Percentiles rank a stretch among this genome's conserved stretches.
Conservation (phyloP, 2,888 invertebrate genomes). For the Perizoma flavofasciatum region DNA sequence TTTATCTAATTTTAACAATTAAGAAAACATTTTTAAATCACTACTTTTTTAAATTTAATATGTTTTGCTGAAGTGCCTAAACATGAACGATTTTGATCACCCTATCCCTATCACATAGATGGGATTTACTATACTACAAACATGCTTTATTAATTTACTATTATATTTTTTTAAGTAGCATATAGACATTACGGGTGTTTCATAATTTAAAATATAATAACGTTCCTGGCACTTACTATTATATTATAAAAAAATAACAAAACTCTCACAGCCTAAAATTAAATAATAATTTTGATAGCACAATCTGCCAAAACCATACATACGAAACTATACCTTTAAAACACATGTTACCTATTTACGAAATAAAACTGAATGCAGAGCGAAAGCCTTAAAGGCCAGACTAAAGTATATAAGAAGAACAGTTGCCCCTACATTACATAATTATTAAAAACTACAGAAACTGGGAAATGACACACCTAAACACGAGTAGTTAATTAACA, state of each 20-base stretch:
- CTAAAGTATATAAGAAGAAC: conserved; percentile 10
- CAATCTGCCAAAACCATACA: conserved; percentile 36
- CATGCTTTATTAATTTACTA: too few species aligned
- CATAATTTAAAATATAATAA: conserved; percentile 13
- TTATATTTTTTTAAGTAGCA: conserved; percentile 37
- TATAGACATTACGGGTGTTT: conserved; percentile 68
- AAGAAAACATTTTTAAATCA: conserved; percentile 2
- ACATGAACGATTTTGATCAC: conserved; percentile 5
- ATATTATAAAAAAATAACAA: conserved; percentile 52
- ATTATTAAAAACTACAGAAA: conserved; percentile 19
- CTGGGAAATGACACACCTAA: conserved; percentile 17
- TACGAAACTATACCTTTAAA: conserved; percentile 22
- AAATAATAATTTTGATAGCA: conserved; percentile 64
- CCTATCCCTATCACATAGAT: conserved; percentile 6
- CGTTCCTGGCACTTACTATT: conserved; percentile 18
- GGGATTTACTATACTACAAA: neutral
- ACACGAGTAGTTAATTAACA: conserved; percentile 7
- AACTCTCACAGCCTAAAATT: conserved; percentile 77
- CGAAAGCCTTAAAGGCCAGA: conserved; percentile 32
- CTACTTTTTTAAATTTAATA: conserved; percentile 8
- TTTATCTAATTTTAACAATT: neutral
- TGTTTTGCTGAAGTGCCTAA: neutral
- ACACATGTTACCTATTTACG: conserved; percentile 33
- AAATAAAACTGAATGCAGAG: conserved; percentile 39
- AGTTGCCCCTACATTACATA: conserved; percentile 25